Percentiles rank a stretch among this genome's conserved stretches.
Evolutionary conservation across 2,888 invertebrate genomes (phyloP).

Genomic region (Drosophila paramelanica): DNA sequence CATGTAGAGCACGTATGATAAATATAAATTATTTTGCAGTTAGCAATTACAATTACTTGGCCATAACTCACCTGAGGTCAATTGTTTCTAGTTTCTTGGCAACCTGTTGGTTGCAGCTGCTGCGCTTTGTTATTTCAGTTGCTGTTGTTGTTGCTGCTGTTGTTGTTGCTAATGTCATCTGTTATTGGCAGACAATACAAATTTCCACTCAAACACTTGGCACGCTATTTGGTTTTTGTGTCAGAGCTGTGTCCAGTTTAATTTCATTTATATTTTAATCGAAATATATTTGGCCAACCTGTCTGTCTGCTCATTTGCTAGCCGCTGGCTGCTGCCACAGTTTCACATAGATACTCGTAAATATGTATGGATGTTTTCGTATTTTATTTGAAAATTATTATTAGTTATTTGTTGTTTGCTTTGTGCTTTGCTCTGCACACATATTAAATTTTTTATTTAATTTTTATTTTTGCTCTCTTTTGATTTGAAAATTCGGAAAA

Average conservation of each 20-base stretch:
- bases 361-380: conserved; percentile 59
- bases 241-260: conserved; percentile 74
- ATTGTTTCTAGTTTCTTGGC: conserved; percentile 20
- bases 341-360: conserved; percentile 32
- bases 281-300: conserved; percentile 65
- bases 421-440: conserved; percentile 70
- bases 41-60: conserved; percentile 5
- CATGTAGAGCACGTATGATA: background rate
- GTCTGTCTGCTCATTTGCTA: conserved; percentile 46
- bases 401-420: conserved; percentile 73
- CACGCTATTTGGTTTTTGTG: conserved; percentile 68
- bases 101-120: conserved; percentile 66
- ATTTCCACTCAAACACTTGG: conserved; percentile 56
- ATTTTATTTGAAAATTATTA: conserved; percentile 75
- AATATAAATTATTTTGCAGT: conserved; percentile 8
- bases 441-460: conserved; percentile 36
- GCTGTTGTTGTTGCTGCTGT: conserved; percentile 8
- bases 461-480: conserved; percentile 6
- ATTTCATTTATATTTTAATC: conserved; percentile 77
- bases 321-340: conserved; percentile 19
- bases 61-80: conserved; percentile 36
- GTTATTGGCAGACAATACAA: conserved; percentile 56
- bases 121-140: conserved; percentile 7
- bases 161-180: conserved; percentile 26
- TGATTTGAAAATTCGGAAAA: conserved; percentile 39